Evolutionary conservation across 1,140 invertebrate genomes (phyloP).

Genomic region (Drosophila suzukii): DNA sequence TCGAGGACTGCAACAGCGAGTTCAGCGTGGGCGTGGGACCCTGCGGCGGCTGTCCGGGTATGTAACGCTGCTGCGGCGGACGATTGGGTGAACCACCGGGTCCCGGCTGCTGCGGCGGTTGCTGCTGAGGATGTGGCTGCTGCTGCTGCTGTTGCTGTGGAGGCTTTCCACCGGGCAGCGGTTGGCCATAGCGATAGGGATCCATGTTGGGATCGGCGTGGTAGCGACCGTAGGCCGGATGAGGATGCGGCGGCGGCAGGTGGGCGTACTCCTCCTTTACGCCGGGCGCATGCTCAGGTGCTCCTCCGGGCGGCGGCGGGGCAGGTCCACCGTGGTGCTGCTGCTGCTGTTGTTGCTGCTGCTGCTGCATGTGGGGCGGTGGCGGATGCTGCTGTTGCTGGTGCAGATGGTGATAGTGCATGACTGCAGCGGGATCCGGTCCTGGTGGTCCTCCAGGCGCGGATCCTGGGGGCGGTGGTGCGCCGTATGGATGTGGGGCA

Average conservation of each 20-base stretch:
- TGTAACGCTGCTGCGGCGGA: slow-evolving; percentile 79
- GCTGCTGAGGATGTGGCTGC: slow-evolving; percentile 53
- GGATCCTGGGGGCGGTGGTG: slow-evolving; percentile 61
- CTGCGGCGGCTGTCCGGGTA: slow-evolving; percentile 86
- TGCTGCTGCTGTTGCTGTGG: slow-evolving; percentile 54
- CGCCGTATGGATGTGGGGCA: slow-evolving; percentile 73
- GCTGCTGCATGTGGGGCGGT: slow-evolving; percentile 68
- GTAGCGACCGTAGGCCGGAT: slow-evolving; percentile 79
- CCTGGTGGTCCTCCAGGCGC: slow-evolving; percentile 55
- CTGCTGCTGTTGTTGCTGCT: slow-evolving; percentile 4
- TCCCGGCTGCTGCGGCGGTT: slow-evolving; percentile 57
- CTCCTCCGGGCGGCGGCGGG: slow-evolving; percentile 58
- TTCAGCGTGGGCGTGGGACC: slow-evolving; percentile 96
- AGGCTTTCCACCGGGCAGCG: slow-evolving; percentile 62
- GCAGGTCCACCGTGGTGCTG: slow-evolving; percentile 60
- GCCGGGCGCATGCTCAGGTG: slow-evolving; percentile 65
- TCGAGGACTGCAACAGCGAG: slow-evolving; percentile 93
- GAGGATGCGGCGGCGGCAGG: slow-evolving; percentile 74
- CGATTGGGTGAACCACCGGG: slow-evolving; percentile 76
- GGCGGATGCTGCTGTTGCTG: slow-evolving; percentile 72
- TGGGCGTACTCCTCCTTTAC: slow-evolving; percentile 80
- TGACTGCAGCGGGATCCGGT: slow-evolving; percentile 66
- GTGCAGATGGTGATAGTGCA: slow-evolving; percentile 76
- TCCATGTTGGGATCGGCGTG: slow-evolving; percentile 81
- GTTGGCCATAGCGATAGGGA: slow-evolving; percentile 81